A percentile compares a stretch with the other conserved stretches of the same genome.
These are phyloP conservation scores for Pissodes strobi DNA, from an alignment of 1,140 invertebrate genomes.

Conservation along the genomic window DNA sequence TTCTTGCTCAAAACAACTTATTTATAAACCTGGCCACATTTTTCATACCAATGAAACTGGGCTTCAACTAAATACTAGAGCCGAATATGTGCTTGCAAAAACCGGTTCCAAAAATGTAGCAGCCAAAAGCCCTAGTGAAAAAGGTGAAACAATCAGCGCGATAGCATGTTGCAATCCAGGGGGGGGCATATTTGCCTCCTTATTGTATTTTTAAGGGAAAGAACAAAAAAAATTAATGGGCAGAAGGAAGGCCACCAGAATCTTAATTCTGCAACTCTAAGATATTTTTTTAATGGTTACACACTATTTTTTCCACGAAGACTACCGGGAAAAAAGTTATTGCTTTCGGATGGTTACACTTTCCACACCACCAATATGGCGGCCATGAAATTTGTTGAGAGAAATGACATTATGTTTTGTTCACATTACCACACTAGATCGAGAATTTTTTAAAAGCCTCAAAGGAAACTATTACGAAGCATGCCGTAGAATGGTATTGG, in stretches of 20 bases:
- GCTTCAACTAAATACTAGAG: conserved; percentile 48
- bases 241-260: conserved; percentile 48
- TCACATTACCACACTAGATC: conserved; percentile 43
- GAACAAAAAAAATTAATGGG: conserved; percentile 43
- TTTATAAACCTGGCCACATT: conserved; percentile 43
- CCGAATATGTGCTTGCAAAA: conserved; percentile 46
- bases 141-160: conserved; percentile 48
- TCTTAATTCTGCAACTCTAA: conserved; percentile 47
- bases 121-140: conserved; percentile 47
- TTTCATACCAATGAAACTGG: conserved; percentile 47
- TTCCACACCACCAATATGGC: conserved; percentile 40
- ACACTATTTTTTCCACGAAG: conserved; percentile 49
- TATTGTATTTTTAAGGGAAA: conserved; percentile 50
- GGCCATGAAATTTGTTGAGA: conserved; percentile 37
- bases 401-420: conserved; percentile 32
- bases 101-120: conserved; percentile 51
- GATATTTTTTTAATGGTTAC: conserved; percentile 52
- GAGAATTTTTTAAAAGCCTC: conserved; percentile 34
- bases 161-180: conserved; percentile 48
- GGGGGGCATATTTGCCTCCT: conserved; percentile 48
- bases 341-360: conserved; percentile 50
- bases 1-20: conserved; percentile 36
- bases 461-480: conserved; percentile 25
- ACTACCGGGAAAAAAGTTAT: conserved; percentile 40
- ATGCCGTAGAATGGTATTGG: conserved; percentile 1